phyloP scores from a whole-genome alignment of 2,113 vertebrate species.

The Myotis yumanensis region DNA sequence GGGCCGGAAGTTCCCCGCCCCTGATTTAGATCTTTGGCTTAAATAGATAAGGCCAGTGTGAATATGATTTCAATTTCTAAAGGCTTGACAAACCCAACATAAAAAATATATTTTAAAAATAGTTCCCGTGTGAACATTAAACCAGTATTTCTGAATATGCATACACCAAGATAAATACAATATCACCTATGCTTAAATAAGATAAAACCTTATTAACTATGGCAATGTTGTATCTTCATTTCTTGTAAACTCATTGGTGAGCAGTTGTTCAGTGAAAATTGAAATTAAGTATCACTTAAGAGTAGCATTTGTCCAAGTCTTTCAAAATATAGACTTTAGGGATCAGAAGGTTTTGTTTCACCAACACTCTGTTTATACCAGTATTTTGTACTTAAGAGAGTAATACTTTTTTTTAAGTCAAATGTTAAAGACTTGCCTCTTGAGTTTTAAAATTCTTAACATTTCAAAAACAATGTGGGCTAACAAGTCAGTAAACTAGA shows the following conservation, averaged over 20 bases:
- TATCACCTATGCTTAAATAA: not conserved
- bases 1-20: too few species aligned
- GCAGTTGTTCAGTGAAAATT: not conserved
- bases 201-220: not conserved
- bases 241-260: not conserved
- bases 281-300: not conserved
- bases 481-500: not conserved
- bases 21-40: not conserved
- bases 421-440: not conserved
- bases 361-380: not conserved
- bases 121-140: not conserved
- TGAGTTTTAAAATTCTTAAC: not conserved
- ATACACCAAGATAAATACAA: not conserved
- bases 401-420: constrained; percentile 1
- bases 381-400: not conserved
- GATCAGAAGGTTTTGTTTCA: not conserved
- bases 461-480: not conserved
- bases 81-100: not conserved
- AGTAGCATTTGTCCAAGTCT: not conserved
- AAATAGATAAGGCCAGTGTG: not conserved
- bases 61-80: not conserved
- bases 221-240: not conserved
- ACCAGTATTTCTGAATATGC: not conserved
- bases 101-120: not conserved
- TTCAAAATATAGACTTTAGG: not conserved